Evolutionary conservation across 2,888 invertebrate species (phyloP).

Genomic region (Netelia melanura): DNA sequence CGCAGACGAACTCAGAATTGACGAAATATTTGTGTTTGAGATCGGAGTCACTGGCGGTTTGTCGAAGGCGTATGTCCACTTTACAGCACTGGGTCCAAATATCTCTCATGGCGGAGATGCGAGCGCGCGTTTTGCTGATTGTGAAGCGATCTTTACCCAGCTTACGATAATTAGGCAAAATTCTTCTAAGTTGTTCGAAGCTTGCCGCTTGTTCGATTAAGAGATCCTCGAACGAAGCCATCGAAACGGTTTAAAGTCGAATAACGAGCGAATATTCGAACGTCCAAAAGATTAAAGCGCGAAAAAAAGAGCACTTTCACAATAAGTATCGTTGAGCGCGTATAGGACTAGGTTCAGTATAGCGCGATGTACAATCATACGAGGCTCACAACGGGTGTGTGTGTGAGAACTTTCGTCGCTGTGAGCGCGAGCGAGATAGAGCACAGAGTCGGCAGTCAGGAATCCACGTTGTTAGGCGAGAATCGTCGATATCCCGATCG

Average conservation of each 20-base stretch:
- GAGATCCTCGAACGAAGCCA: conserved; percentile 9
- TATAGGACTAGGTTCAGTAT: not conserved
- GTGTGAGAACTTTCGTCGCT: conserved; percentile 12
- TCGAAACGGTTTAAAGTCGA: not conserved
- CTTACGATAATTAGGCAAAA: conserved; percentile 40
- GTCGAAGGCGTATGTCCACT: conserved; percentile 20
- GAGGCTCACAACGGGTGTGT: not conserved
- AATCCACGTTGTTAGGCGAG: not conserved
- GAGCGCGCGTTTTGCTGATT: conserved; percentile 21
- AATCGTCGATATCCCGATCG: conserved; percentile 1
- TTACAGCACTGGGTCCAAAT: conserved; percentile 17
- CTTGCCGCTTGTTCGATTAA: conserved; percentile 5
- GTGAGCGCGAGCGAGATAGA: conserved; percentile 6
- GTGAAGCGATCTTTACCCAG: conserved; percentile 18
- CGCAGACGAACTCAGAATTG: not conserved
- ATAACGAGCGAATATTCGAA: not conserved
- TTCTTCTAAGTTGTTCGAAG: conserved; percentile 10
- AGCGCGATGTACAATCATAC: conserved; percentile 23
- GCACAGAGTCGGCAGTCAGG: not conserved
- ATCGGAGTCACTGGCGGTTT: conserved; percentile 9
- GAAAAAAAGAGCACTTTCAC: conserved; percentile 3
- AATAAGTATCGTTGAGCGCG: not conserved
- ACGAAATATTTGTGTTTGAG: conserved; percentile 7
- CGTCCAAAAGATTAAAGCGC: not conserved
- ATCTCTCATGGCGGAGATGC: conserved; percentile 29